Evolutionary conservation across 2,797 vertebrate species (phyloP).

Genomic region (Cossypha heuglini): DNA sequence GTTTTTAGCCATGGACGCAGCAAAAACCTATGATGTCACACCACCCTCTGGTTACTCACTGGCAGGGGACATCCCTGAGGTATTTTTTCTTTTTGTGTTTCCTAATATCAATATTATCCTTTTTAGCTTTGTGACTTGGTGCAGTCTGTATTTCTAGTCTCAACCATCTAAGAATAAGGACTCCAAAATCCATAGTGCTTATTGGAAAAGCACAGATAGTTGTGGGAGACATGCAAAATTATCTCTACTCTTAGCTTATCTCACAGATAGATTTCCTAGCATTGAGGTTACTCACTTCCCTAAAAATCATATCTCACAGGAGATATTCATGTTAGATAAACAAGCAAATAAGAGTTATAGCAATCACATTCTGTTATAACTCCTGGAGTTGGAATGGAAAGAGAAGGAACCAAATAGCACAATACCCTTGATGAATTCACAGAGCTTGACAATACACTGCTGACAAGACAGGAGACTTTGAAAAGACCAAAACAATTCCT

Average conservation of each 20-base stretch:
- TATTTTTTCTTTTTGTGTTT: not conserved
- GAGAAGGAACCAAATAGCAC: not conserved
- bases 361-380: not conserved
- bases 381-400: not conserved
- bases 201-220: not conserved
- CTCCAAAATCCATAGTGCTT: not conserved
- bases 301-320: not conserved
- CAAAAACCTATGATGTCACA: not conserved
- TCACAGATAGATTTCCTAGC: not conserved
- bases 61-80: not conserved
- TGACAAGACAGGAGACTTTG: not conserved
- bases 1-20: not conserved
- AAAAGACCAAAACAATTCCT: conserved; percentile 5
- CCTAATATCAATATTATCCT: not conserved
- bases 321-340: not conserved
- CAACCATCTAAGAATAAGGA: not conserved
- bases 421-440: conserved; percentile 3
- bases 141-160: not conserved
- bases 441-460: not conserved
- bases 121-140: not conserved
- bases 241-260: not conserved
- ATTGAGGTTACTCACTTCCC: not conserved
- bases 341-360: not conserved
- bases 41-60: accelerated
- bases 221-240: not conserved